Evolutionary conservation across 2,888 invertebrate genomes (phyloP), one percentile per base, ranked within the genome.

Genomic region (Norana najaformis): DNA sequence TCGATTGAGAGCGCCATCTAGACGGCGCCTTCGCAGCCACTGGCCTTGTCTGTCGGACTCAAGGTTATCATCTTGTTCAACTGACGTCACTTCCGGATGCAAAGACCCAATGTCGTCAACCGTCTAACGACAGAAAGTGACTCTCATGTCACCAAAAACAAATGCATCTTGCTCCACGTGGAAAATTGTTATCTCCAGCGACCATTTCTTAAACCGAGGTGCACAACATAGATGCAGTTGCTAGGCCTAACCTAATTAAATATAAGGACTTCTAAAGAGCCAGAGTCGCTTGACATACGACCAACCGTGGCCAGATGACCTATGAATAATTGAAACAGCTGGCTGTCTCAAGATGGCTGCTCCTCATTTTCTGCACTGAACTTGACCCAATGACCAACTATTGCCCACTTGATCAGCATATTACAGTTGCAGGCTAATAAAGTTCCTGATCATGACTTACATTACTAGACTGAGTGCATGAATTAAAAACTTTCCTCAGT

Each of bases 1-100:
- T 91, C 99, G 96, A 95, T 99, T 99, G 89, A 99, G 96, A 0
- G 99, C 98, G 8, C 99, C 99, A 95, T 99, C 99, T 82, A 99
- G 96, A 92, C 99, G 95, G 83, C 99, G 96, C 90, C 91, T 89
- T 90, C 99, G 96, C 93, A 99, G 95, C 99, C 99, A 99, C 95
- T 99, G 99, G 0, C 99, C 99, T 95, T 98, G 98, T 3, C 91
- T 47, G 91, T 92, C 92, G 3, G 90, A 91, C 69, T 92, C 91
- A 38, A 89, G 30, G 36, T 89, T 89, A 23, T 91, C 91, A 53
- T 90, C 90, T 30, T 91, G 88, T n/a, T 90, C 88, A 11, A 83
- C 85, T 3, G 83, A 41, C 8, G 89, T 37, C 35, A 53, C 36
- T 36, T 92, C 92, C 89, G 90, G 88, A 18, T 90, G 90, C 36